Evolutionary conservation across 2,113 vertebrate genomes (phyloP).

Genomic region (Microcebus murinus): DNA sequence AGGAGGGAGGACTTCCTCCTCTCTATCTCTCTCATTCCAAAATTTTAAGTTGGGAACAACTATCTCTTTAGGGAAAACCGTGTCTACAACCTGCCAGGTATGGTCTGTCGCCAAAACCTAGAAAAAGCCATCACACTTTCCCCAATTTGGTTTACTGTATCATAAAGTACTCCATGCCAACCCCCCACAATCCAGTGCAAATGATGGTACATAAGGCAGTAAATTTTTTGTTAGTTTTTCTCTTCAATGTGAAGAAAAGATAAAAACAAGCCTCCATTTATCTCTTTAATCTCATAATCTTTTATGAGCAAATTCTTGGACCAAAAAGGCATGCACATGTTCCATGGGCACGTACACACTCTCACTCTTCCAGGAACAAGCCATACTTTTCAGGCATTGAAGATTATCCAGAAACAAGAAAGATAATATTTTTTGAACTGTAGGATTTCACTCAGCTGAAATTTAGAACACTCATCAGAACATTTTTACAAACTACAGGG

Average conservation of each 20-base stretch:
- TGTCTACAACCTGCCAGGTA: neutral
- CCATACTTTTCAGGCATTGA: neutral
- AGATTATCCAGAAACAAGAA: neutral
- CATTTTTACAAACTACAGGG: neutral
- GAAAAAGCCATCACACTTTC: neutral
- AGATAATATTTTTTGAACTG: neutral
- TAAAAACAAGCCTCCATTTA: neutral
- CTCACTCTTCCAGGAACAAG: neutral
- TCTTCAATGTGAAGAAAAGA: neutral
- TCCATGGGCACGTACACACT: neutral
- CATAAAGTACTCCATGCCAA: neutral
- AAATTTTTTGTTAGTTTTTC: neutral
- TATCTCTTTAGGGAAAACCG: neutral
- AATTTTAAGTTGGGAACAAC: neutral
- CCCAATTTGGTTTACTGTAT: neutral
- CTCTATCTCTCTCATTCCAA: neutral
- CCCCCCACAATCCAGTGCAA: neutral
- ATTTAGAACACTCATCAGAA: neutral
- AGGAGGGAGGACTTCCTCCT: neutral
- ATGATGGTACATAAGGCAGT: neutral
- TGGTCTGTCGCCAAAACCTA: neutral
- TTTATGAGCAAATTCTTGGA: neutral
- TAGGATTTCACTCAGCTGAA: neutral
- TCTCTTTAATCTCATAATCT: constrained; percentile 3
- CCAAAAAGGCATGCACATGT: neutral